Evolutionary conservation across 1,140 invertebrate genomes (phyloP), one percentile per base, ranked within the genome.

Genomic region (Hirudo medicinalis): DNA sequence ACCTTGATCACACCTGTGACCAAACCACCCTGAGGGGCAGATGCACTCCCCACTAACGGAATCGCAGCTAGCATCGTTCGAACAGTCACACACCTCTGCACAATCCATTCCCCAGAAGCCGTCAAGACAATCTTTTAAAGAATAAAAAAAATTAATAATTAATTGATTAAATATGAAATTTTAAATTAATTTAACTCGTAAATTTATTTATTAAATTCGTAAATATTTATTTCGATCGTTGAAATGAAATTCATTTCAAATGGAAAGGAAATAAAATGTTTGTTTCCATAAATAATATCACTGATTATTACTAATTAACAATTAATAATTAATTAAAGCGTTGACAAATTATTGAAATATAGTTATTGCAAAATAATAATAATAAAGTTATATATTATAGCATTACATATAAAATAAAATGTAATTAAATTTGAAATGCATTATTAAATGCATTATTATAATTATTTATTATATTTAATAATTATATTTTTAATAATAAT

Each of bases 21-120:
- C 84, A 67, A 80, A 82, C 78, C 79, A 85, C 6, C 84, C 93
- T 43, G 90, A 89, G 73, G 87, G 80, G 80, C 93, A 96, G 72
- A 89, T 86, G 78, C 93, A 96, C 74, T 85, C 82, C 49, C 91
- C 90, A 57, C 80, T 79, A 36, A 77, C 74, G 17, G 76, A 71
- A 72, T 84, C 77, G 76, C 84, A 85, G 15, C 67, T 75, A 22
- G 77, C 81, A 67, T 77, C 77, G 63, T 83, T 80, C 60, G 76
- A 72, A 76, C 84, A 85, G 77, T 89, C 86, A 78, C 83, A 78
- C 22, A 22, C 67, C 67, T 78, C 69, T 11, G 69, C 60, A 73
- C 80, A 81, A 70, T 75, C 75, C 19, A 68, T 73, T 17, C 84
- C 84, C 76, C 80, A 85, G 15, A 69, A 75, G 0, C 79, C 79